Evolutionary conservation across 2,888 invertebrate species (phyloP).

Genomic region (Dryobota labecula): DNA sequence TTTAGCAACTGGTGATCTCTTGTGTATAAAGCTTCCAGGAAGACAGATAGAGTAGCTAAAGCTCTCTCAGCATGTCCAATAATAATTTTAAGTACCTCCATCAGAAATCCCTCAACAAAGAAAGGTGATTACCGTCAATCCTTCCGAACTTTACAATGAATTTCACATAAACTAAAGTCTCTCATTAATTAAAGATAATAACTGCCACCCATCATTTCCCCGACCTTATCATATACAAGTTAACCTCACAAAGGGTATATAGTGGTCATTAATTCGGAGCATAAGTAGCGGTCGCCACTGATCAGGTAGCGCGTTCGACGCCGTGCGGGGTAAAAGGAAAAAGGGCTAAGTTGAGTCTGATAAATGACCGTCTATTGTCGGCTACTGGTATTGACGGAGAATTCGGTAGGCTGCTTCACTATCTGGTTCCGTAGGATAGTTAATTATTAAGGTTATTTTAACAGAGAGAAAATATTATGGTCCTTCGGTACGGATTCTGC

Average conservation of each 20-base stretch:
- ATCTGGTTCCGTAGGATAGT: slow-evolving; percentile 58
- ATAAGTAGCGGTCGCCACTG: slow-evolving; percentile 65
- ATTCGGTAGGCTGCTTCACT: slow-evolving; percentile 21
- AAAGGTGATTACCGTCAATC: slow-evolving; percentile 34
- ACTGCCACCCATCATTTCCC: slow-evolving; percentile 60
- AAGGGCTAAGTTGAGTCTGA: slow-evolving; percentile 70
- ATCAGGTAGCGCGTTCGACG: slow-evolving; percentile 73
- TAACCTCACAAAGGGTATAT: slow-evolving; percentile 60
- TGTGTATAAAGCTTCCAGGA: background rate
- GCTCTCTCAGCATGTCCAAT: background rate
- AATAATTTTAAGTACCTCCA: background rate
- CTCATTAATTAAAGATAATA: slow-evolving; percentile 59
- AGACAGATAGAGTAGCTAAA: background rate
- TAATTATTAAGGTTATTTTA: background rate
- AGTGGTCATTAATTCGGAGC: slow-evolving; percentile 67
- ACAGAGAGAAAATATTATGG: background rate
- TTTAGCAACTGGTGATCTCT: no score
- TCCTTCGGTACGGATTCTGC: background rate
- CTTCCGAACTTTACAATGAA: slow-evolving; percentile 50
- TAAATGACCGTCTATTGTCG: slow-evolving; percentile 71
- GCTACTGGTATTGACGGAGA: slow-evolving; percentile 73
- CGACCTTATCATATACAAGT: slow-evolving; percentile 64
- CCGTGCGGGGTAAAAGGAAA: slow-evolving; percentile 63
- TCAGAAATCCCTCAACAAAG: slow-evolving; percentile 23
- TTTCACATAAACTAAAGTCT: slow-evolving; percentile 55